Evolutionary conservation across 2,113 vertebrate genomes (phyloP).

Genomic region (Loxodonta africana): DNA sequence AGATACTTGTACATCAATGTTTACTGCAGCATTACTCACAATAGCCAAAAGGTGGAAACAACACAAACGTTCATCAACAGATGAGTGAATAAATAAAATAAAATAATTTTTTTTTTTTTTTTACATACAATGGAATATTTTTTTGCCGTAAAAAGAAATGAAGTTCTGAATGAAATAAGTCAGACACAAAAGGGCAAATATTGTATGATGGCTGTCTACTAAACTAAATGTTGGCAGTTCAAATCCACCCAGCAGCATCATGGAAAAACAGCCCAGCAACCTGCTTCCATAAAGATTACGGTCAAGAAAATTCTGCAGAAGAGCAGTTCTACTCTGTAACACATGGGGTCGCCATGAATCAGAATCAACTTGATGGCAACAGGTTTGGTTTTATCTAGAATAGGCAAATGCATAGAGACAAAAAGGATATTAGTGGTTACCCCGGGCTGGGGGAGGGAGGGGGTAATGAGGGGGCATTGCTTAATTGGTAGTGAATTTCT

Average conservation of each 20-base stretch:
- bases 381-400: not conserved
- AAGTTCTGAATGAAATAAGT: not conserved
- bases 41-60: not conserved
- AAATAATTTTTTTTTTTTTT: not conserved
- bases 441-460: not conserved
- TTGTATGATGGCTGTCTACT: not conserved
- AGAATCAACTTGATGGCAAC: not conserved
- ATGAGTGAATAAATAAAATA: not conserved
- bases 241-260: not conserved
- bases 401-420: not conserved
- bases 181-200: not conserved
- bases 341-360: not conserved
- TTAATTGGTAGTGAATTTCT: no score
- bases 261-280: not conserved
- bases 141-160: not conserved
- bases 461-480: no score
- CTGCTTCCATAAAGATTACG: no score
- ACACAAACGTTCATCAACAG: not conserved
- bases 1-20: not conserved
- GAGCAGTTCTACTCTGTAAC: no score
- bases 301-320: no score
- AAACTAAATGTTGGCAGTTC: not conserved
- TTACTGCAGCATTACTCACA: not conserved
- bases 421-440: not conserved
- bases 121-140: not conserved